Evolutionary conservation across 2,797 vertebrate genomes (phyloP), one percentile per base, ranked within the genome.

Genomic region (Halcyon smyrnensis): DNA sequence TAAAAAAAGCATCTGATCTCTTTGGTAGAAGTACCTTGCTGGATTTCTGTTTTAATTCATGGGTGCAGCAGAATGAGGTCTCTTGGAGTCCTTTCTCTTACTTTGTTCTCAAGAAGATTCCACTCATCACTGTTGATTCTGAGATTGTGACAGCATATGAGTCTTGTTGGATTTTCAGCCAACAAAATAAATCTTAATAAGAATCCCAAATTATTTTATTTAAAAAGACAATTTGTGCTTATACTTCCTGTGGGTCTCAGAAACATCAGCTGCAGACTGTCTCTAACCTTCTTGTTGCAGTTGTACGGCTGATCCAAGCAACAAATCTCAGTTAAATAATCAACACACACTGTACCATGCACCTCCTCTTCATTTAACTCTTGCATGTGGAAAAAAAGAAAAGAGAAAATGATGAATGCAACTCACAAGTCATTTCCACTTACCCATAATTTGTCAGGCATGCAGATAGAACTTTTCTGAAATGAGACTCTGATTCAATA

Each of bases 41-140:
- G 4, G 19, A 14, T 90, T 95, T 82, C 46, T 86, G n/a, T 81
- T 93, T 92, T 62, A 76, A 63, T 81, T 93, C 78, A 28, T 65
- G 65, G 24, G 2, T 67, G 21, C 73, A 91, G 51, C 54, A 63
- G 76, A 73, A 63, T 30, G 4, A 5, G 57, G 45, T 78, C 24
- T 76, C 51, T 73, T 63, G 30, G 56, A 87, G 51, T 80, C n/a
- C 27, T 82, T 87, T 92, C 51, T 77, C 41, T 59, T 86, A 18
- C 64, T 90, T 86, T 65, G 65, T 90, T 92, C 81, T 89, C 48
- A 71, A 75, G 84, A 78, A 95, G 17, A 16, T 92, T 93, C 75
- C 27, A 50, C 28, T 71, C 34, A 37, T 70, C 30, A 2, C 45
- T 91, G 36, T 92, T 96, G 92, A 70, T 85, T 89, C 68, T 95